Evolutionary conservation across 2,113 vertebrate genomes (phyloP), one percentile per base, ranked within the genome.

Genomic region (Megaleporinus macrocephalus): DNA sequence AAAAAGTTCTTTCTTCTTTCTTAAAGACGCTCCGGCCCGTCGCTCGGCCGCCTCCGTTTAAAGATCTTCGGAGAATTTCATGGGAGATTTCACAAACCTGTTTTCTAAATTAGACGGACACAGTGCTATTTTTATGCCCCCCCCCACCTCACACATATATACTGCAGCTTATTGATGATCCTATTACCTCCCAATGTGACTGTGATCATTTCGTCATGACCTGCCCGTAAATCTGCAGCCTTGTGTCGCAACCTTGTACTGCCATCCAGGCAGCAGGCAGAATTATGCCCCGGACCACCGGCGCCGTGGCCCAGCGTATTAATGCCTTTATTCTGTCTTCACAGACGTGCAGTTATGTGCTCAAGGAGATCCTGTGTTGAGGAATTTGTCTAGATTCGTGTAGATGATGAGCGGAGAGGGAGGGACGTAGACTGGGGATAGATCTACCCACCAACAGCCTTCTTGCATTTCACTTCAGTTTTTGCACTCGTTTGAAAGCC

Each of bases 121-220:
- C 36, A 26, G 53, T 72, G 69, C 41, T 78, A 26, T 82, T 79
- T 82, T 76, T 76, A 79, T 33, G 79, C 44, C 57, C 57, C 57
- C 15, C 4, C 62, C 36, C 3, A 4, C 36, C 36, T 4, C 36
- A 3, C 36, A 36, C 36, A 3, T 7, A 36, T 3, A 26, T 29
- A 30, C 72, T 22, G 59, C 68, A 74, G 77, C 68, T 77, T 86
- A 77, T 83, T 77, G 81, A 86, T 86, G 81, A 69, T 80, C 68
- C 81, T 79, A 69, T 83, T 80, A 68, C 68, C 29, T 77, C 62
- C 68, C 78, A 59, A 29, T 79, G 76, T 55, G 78, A 76, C 47
- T 73, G 51, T 83, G 84, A 86, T 83, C 84, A 83, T 83, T 75
- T 86, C 76, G 65, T 85, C 81, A 83, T 79, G 76, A 82, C 80